Evolutionary conservation across 2,797 vertebrate genomes (phyloP).

Genomic region (Sebastes matsubarae): DNA sequence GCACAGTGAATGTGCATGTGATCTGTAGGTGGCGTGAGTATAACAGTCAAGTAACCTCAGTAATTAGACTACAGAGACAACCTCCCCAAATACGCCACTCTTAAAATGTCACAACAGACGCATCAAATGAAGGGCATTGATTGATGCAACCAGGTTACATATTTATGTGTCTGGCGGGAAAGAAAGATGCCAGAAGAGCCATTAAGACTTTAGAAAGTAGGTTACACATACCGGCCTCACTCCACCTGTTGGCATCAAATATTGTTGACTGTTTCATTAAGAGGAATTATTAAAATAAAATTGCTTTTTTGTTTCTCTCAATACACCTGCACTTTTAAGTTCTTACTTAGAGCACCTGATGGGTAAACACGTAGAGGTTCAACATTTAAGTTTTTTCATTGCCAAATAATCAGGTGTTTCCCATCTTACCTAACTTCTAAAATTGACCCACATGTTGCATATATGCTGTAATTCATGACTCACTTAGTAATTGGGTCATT

Average conservation of each 20-base stretch:
- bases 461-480: not conserved
- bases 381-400: not conserved
- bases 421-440: not conserved
- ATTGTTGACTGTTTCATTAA: not conserved
- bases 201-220: not conserved
- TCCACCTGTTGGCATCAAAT: not conserved
- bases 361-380: not conserved
- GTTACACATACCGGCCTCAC: not conserved
- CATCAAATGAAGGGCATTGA: too few species aligned
- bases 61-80: too few species aligned
- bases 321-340: not conserved
- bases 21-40: not conserved
- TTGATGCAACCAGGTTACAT: too few species aligned
- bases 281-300: not conserved
- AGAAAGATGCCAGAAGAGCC: not conserved
- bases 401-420: not conserved
- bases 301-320: not conserved
- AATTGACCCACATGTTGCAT: not conserved
- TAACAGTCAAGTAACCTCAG: too few species aligned
- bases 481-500: not conserved
- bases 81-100: too few species aligned
- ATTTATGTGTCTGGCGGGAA: not conserved
- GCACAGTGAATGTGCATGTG: not conserved
- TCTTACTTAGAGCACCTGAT: not conserved
- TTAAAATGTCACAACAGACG: too few species aligned